A percentile compares a stretch with the other conserved stretches of the same genome.
These are phyloP conservation scores for Agelastica alni DNA, from an alignment of 2,888 invertebrate species.

Conservation along the genomic window DNA sequence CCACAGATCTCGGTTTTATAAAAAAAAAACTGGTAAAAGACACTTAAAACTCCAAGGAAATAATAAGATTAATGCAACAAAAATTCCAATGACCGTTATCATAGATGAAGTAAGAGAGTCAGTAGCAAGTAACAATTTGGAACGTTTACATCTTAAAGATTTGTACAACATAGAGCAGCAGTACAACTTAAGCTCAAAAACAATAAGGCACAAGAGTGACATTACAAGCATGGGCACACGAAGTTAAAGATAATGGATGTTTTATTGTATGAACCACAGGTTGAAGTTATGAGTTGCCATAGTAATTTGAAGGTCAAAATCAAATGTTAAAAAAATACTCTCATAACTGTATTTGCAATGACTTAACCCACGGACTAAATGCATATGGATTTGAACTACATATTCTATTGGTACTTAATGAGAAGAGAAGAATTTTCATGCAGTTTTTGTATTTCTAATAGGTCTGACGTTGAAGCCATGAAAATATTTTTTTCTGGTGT, in stretches of 20 bases:
- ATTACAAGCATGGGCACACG: neutral
- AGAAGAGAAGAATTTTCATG: slow-evolving; percentile 36
- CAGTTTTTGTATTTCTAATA: neutral
- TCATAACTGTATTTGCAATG: slow-evolving; percentile 36
- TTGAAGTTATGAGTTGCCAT: neutral
- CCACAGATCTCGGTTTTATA: too few species aligned
- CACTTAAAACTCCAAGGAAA: too few species aligned
- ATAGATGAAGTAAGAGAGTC: neutral
- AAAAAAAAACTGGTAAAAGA: too few species aligned
- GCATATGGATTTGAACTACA: slow-evolving; percentile 35
- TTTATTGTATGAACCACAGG: slow-evolving; percentile 14
- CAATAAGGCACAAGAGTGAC: too few species aligned
- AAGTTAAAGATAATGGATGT: slow-evolving; percentile 9
- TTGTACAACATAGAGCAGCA: slow-evolving; percentile 3
- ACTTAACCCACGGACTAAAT: slow-evolving; percentile 36
- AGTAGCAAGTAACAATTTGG: too few species aligned
- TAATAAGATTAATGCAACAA: too few species aligned
- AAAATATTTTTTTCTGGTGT: too few species aligned
- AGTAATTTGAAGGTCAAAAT: slow-evolving; percentile 28
- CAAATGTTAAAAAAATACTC: slow-evolving; percentile 36
- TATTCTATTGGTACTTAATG: slow-evolving; percentile 35
- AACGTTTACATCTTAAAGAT: neutral
- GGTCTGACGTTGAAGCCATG: neutral
- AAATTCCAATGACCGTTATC: slow-evolving; percentile 2
- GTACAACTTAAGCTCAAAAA: too few species aligned